Evolutionary conservation across 53 echinoderm and acorn worm species (phyloP), one percentile per base, ranked within the genome.

Genomic region (Echinometra lucunter): DNA sequence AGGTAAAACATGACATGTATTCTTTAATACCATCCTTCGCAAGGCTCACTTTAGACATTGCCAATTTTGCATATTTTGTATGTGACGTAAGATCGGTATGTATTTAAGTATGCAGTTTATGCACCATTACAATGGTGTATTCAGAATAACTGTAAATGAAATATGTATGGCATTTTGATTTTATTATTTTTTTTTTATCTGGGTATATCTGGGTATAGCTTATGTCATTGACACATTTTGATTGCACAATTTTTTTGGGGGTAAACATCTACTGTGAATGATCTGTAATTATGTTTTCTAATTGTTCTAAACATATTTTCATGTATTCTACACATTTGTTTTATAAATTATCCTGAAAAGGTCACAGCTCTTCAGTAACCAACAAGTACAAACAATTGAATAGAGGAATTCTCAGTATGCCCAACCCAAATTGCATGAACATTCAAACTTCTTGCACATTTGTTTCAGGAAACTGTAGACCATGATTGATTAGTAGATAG

Each of bases 351-450:
- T 47, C 47, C 0, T 15, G 8, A 45, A 7, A 45, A 8, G 83
- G 83, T 83, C 49, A 83, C 83, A 83, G 7, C 47, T n/a, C 15
- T 78, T 78, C 42, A 42, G 78, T 42, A n/a, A n/a, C n/a, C 44
- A 3, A 81, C 81, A 81, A 25, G 70, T 35, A 2, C 35, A 35
- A 72, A 35, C 70, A 34, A 32, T 72, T 72, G 32, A 72, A 32
- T 34, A 34, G 72, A 72, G 35, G 32, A 16, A 32, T 9, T 72
- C 35, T 12, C 0, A 15, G 34, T 28, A 72, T 72, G 11, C 32
- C 35, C 35, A 2, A 72, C 63, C 19, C 23, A 63, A 63, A 63
- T 63, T 25, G 25, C 3, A 63, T 23, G 19, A 63, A 60, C 2
- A 19, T 60, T 70, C 70, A 70, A 35, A 72, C 35, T 72, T 35